phyloP scores from a whole-genome alignment of 37 sponge, comb jelly and placozoan species.

The Chondrilla cf. caribensis region DNA sequence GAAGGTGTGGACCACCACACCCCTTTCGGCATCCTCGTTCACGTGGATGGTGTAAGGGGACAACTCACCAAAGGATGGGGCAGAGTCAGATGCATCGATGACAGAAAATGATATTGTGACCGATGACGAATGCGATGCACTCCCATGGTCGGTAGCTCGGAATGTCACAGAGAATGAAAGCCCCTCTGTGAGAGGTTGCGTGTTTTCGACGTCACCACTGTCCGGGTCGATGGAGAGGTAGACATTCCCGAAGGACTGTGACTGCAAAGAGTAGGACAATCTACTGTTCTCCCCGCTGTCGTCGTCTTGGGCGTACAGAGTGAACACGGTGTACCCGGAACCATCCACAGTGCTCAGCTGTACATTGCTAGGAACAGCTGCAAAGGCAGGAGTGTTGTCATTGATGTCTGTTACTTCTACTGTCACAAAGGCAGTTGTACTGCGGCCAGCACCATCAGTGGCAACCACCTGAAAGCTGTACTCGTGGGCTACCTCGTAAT shows the following conservation, averaged over 20 bases:
- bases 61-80: constrained; percentile 16
- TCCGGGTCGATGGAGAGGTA: constrained; percentile 37
- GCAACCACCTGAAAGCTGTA: constrained; percentile 48
- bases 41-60: constrained; percentile 14
- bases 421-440: constrained; percentile 19
- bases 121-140: not conserved
- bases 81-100: constrained; percentile 9
- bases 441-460: constrained; percentile 27
- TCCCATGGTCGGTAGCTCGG: constrained; percentile 19
- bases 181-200: constrained; percentile 18
- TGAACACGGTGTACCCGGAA: not conserved
- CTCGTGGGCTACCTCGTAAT: not conserved
- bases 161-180: constrained; percentile 30
- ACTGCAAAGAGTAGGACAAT: constrained; percentile 32
- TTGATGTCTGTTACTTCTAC: constrained; percentile 55
- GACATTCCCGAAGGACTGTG: too few species aligned
- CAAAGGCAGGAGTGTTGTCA: constrained; percentile 60
- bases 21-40: constrained; percentile 6
- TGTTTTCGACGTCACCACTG: constrained; percentile 51
- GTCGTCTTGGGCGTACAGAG: constrained; percentile 38
- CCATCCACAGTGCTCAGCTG: constrained; percentile 10
- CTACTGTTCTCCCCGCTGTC: constrained; percentile 61
- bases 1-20: constrained; percentile 24
- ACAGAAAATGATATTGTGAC: not conserved
- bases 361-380: constrained; percentile 15